Evolutionary conservation across 2,797 vertebrate genomes (phyloP).

Genomic region (Coranthus polyacanthus): DNA sequence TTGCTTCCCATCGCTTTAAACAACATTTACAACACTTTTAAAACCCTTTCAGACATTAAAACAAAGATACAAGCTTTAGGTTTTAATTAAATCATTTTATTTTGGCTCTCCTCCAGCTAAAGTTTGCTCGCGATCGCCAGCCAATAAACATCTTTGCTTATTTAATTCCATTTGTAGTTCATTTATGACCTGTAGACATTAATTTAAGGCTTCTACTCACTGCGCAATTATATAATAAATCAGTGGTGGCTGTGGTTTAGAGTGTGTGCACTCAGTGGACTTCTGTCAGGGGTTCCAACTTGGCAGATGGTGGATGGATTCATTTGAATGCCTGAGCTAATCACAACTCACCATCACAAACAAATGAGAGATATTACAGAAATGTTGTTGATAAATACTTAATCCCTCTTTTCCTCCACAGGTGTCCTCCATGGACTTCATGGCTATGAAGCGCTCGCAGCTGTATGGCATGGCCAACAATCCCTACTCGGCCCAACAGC

Average conservation of each 20-base stretch:
- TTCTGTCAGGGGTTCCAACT: constrained; percentile 54
- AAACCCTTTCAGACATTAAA: constrained; percentile 66
- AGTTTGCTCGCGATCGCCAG: constrained; percentile 48
- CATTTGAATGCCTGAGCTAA: constrained; percentile 28
- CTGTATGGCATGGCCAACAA: constrained; percentile 91
- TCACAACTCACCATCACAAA: constrained; percentile 18
- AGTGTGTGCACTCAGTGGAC: constrained; percentile 55
- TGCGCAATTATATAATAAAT: constrained; percentile 64
- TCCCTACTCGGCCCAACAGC: constrained; percentile 87
- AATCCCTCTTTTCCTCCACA: constrained; percentile 66
- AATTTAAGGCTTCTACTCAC: constrained; percentile 64
- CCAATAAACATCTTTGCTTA: constrained; percentile 71
- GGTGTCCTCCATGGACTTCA: constrained; percentile 94
- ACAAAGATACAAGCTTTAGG: constrained; percentile 63
- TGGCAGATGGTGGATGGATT: constrained; percentile 48
- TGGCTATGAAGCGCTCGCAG: constrained; percentile 96
- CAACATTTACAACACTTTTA: constrained; percentile 69
- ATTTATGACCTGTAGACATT: constrained; percentile 67
- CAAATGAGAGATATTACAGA: constrained; percentile 13
- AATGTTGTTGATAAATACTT: constrained; percentile 9
- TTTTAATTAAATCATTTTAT: constrained; percentile 73
- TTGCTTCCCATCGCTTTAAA: constrained; percentile 68
- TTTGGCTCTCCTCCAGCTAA: constrained; percentile 58
- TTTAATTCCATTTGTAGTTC: constrained; percentile 66
- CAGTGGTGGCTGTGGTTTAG: constrained; percentile 51